phyloP scores from a whole-genome alignment of 1,140 invertebrate genomes.

The Drosophila truncata region DNA sequence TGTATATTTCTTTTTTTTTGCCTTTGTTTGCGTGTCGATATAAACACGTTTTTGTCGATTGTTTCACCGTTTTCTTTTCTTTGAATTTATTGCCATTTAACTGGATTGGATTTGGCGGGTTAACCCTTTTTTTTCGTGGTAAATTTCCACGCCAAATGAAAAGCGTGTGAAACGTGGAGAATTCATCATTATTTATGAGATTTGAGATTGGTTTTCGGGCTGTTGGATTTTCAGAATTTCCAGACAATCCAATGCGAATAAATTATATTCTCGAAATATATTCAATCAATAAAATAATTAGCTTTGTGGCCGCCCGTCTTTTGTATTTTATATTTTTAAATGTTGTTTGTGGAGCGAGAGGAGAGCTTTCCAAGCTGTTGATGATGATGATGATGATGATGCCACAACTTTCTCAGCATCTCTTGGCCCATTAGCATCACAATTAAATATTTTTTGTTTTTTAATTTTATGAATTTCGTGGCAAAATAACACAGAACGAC shows the following conservation, averaged over 20 bases:
- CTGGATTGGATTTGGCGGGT: slow-evolving; percentile 38
- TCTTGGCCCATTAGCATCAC: slow-evolving; percentile 60
- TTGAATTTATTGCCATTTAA: slow-evolving; percentile 38
- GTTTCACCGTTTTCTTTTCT: slow-evolving; percentile 41
- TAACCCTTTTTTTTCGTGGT: slow-evolving; percentile 28
- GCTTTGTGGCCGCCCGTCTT: slow-evolving; percentile 2
- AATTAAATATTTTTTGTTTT: slow-evolving; percentile 53
- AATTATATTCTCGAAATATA: slow-evolving; percentile 30
- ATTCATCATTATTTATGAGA: slow-evolving; percentile 19
- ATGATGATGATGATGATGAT: slow-evolving; percentile 42
- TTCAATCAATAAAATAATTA: slow-evolving; percentile 28
- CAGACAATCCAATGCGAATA: slow-evolving; percentile 32
- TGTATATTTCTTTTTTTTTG: slow-evolving; percentile 5
- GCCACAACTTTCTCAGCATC: slow-evolving; percentile 68
- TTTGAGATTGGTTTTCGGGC: slow-evolving; percentile 17
- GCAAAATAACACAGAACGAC: slow-evolving; percentile 8
- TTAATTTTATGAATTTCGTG: slow-evolving; percentile 26
- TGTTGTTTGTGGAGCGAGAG: slow-evolving; percentile 19
- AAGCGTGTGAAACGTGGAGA: slow-evolving; percentile 38
- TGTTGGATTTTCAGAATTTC: slow-evolving; percentile 13
- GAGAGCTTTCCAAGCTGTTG: slow-evolving; percentile 35
- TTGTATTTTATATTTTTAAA: not conserved
- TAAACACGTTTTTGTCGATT: slow-evolving; percentile 53
- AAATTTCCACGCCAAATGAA: slow-evolving; percentile 38
- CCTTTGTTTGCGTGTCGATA: slow-evolving; percentile 37